Evolutionary conservation across 2,888 invertebrate species (phyloP), one percentile per base, ranked within the genome.

Genomic region (Microctonus aethiopoides): DNA sequence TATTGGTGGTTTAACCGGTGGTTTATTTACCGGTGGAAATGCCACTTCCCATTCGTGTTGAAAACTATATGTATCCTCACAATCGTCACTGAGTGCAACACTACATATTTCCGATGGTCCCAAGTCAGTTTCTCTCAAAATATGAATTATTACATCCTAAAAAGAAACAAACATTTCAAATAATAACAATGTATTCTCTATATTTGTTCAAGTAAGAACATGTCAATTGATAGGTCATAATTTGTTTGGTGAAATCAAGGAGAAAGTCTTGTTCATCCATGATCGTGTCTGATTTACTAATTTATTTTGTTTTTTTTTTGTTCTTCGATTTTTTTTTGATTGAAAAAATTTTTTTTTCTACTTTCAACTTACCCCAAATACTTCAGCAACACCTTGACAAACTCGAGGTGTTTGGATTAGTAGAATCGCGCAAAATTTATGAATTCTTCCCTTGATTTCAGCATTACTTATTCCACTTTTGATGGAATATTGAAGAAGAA

Each of bases 101-200:
- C 96, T 96, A 87, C 98, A 98, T 71, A 97, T 93, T 84, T 97
- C 96, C 77, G 95, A 92, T 0, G 97, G 94, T 0, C 94, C 93
- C 82, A 94, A 90, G n/a, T 91, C 91, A 13, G 94, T 90, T 69
- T 93, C 89, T 80, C 93, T 92, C 74, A 95, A 82, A 10, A 95
- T 94, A 81, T 94, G 94, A 24, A 94, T 91, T 11, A 95, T 92
- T 87, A 95, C 95, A 74, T 91, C 92, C 93, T 95, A 87, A 71
- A 16, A 20, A 71, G 51, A 67, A 68, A 71, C 68, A 52, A 41
- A 22, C 20, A 36, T 46, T 29, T 22, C 7, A 34, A 11, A 34
- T 36, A 56, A n/a, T n/a, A n/a, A n/a, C n/a, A n/a, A n/a, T n/a
- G n/a, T n/a, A n/a, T n/a, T n/a, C n/a, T n/a, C 13, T 11, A 26